Evolutionary conservation across 2,888 invertebrate genomes (phyloP).

Genomic region (Eupeodes luniger): DNA sequence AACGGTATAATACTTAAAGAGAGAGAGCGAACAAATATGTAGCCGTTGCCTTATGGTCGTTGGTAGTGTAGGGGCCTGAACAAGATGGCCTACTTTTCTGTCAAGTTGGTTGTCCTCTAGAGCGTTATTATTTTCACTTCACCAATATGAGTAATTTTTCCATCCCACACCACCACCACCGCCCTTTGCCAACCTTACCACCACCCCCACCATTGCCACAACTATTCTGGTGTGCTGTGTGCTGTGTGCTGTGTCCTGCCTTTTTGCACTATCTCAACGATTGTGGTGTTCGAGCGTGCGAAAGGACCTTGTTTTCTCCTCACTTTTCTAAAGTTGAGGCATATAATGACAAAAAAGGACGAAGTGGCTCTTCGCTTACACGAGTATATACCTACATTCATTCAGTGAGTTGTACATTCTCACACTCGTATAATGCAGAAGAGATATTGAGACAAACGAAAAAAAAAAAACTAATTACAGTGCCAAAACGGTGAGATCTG

Average conservation of each 20-base stretch:
- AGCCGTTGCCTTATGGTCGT: too few species aligned
- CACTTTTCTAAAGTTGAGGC: constrained; percentile 44
- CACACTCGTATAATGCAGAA: not conserved
- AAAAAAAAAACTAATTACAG: constrained; percentile 71
- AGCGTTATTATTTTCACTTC: constrained; percentile 71
- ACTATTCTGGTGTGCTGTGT: not conserved
- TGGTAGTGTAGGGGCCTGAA: constrained; percentile 31
- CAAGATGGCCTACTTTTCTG: constrained; percentile 72
- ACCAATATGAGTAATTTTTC: constrained; percentile 68
- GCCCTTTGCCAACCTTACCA: too few species aligned
- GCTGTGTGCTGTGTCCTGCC: constrained; percentile 23
- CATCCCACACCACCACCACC: not conserved
- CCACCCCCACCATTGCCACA: too few species aligned
- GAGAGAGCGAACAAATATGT: not conserved
- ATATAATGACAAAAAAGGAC: constrained; percentile 34
- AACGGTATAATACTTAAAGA: constrained; percentile 17
- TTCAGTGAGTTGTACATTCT: constrained; percentile 3
- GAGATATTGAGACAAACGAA: constrained; percentile 43
- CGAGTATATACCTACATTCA: constrained; percentile 22
- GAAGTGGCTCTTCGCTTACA: constrained; percentile 55
- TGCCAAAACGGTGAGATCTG: constrained; percentile 70
- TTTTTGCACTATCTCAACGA: constrained; percentile 40
- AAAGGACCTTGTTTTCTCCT: constrained; percentile 60
- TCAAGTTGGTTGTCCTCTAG: constrained; percentile 73
- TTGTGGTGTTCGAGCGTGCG: constrained; percentile 64